Evolutionary conservation across 1,140 invertebrate species (phyloP).

Genomic region (Tetragnatha versicolor): DNA sequence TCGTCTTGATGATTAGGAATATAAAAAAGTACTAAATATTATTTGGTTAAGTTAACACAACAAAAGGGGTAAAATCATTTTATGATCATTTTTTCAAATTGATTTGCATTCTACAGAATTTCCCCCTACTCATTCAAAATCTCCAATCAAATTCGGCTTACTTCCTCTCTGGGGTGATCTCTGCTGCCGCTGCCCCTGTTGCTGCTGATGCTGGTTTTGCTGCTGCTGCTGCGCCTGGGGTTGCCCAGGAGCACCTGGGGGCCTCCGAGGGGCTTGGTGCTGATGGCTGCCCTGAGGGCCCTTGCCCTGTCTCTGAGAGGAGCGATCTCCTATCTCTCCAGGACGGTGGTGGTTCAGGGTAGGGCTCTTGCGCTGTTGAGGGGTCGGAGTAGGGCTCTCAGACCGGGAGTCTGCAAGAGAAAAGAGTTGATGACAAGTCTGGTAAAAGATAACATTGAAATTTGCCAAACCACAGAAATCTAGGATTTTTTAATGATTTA

Average conservation of each 20-base stretch:
- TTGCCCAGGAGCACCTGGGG: not conserved
- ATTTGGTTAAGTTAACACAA: no score
- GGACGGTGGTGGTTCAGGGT: conserved; percentile 67
- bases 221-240: not conserved
- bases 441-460: no score
- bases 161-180: conserved; percentile 45
- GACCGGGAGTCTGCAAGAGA: conserved; percentile 46
- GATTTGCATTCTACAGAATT: no score
- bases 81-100: no score
- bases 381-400: conserved; percentile 49
- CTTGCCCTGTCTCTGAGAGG: conserved; percentile 21
- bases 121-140: no score
- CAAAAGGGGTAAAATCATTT: no score
- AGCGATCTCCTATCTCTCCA: conserved; percentile 6
- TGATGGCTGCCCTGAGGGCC: not conserved
- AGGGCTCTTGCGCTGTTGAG: conserved; percentile 66
- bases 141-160: conserved; percentile 12
- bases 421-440: no score
- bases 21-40: no score
- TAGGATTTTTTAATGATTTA: no score
- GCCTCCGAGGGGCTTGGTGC: not conserved
- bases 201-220: not conserved
- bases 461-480: no score
- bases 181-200: conserved; percentile 3
- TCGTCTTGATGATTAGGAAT: no score